Base-by-base conservation (phyloP, 2,113 vertebrate genomes). In the Girardinichthys multiradiatus region DNA sequence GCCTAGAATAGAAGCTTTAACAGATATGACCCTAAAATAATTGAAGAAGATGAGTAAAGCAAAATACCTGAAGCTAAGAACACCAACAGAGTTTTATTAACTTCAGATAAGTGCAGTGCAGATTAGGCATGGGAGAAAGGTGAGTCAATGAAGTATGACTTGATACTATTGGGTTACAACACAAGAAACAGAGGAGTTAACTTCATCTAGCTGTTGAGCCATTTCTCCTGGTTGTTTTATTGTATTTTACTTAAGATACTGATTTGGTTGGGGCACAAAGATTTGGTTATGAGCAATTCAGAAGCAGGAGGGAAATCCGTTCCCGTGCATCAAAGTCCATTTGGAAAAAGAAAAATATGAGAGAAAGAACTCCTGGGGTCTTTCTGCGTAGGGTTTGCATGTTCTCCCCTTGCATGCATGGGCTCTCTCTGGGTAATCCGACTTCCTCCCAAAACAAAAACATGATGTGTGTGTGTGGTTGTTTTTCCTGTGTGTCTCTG, bases 91-190 rank as follows among this genome's bases (percentile, higher is more conserved):
- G 63, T 60, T 57, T 79, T 71, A 83, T 86, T 68, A 74, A 27
- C 77, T 60, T 84, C 59, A 80, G 57, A 80, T 82, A 67, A 75
- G 70, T 73, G 81, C 64, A 60, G 35, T 79, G 61, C 57, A 64
- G 72, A 68, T 68, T 37, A 77, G 81, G 45, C 65, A 60, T 72
- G 61, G 51, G 78, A 67, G 78, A 77, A 71, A 76, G 74, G 76
- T 83, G 72, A 76, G 58, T 45, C 74, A 76, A 28, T 77, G 61
- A 79, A 80, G 83, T 78, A 69, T 77, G 72, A 79, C 71, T 81
- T 73, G 33, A 84, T 76, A 74, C 30, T n/a, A 70, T 87, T n/a
- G 33, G 31, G 74, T 79, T 82, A 59, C 31, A 79, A 74, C 68
- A 57, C 68, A 42, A 64, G 67, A 72, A 83, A 64, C 42, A 39